phyloP scores from a whole-genome alignment of 2,888 invertebrate genomes.

The Ecliptopera silaceata region DNA sequence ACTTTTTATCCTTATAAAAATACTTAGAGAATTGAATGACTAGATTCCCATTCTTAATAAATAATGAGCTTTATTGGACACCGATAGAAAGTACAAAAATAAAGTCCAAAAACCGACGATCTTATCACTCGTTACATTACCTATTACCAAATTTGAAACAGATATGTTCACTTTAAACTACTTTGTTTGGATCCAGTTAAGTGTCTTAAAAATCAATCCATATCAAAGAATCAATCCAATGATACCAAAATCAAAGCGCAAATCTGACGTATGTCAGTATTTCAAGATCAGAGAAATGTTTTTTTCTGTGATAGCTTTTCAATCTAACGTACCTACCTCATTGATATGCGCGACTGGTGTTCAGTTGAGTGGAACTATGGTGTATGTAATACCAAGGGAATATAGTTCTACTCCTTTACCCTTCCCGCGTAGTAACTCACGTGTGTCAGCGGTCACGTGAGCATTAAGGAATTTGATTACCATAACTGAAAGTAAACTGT shows the following conservation, averaged over 20 bases:
- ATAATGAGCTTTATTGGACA: no score
- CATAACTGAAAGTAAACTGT: conserved; percentile 3
- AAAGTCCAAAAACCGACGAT: no score
- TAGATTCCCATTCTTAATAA: no score
- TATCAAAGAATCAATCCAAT: no score
- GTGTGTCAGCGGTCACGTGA: not conserved
- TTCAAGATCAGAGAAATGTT: not conserved
- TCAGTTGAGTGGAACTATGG: not conserved
- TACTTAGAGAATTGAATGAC: no score
- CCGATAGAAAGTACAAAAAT: no score
- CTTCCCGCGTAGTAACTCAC: not conserved
- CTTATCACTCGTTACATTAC: no score
- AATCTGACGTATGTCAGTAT: not conserved
- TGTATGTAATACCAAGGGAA: not conserved
- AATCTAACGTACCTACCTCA: not conserved
- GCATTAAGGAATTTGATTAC: not conserved
- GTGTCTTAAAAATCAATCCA: no score
- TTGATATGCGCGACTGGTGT: conserved; percentile 9
- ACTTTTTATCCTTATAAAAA: no score
- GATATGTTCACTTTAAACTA: no score
- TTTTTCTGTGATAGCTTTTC: not conserved
- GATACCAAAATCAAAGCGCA: not conserved
- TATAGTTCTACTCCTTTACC: not conserved
- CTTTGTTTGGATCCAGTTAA: no score
- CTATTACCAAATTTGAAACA: no score